Conservation (phyloP, 2,113 vertebrate genomes). For the Amphiprion ocellaris region DNA sequence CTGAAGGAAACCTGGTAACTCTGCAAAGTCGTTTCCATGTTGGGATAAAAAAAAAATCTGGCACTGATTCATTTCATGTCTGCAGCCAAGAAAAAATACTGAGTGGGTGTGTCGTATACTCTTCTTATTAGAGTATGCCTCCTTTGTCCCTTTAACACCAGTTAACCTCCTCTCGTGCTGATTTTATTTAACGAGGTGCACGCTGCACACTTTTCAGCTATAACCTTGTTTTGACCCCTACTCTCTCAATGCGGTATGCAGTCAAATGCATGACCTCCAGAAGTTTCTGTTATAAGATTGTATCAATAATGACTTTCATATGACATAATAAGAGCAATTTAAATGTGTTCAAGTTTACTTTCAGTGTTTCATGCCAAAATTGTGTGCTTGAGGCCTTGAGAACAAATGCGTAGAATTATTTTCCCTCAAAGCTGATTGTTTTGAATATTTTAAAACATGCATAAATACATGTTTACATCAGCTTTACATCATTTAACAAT, state of each 20-base stretch:
- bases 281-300: not conserved
- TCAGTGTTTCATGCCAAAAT: too few relatives aligned
- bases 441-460: not conserved
- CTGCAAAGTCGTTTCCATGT: constrained; percentile 38
- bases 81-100: constrained; percentile 23
- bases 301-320: not conserved
- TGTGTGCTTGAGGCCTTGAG: too few relatives aligned
- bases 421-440: not conserved
- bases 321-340: not conserved
- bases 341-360: not conserved
- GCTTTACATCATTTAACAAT: too few relatives aligned
- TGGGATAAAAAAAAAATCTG: constrained; percentile 22
- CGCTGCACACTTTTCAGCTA: not conserved
- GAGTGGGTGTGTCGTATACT: too few relatives aligned
- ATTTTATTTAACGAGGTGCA: constrained; percentile 5
- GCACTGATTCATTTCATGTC: constrained; percentile 6
- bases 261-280: not conserved
- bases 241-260: not conserved
- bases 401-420: not conserved
- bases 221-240: constrained; percentile 22
- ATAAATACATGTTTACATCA: too few relatives aligned
- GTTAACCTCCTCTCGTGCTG: not conserved
- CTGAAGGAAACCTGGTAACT: constrained; percentile 41
- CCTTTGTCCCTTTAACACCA: not conserved
- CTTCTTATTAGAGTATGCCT: too few relatives aligned